Evolutionary conservation across 2,797 vertebrate genomes (phyloP).

Genomic region (Acridotheres tristis): DNA sequence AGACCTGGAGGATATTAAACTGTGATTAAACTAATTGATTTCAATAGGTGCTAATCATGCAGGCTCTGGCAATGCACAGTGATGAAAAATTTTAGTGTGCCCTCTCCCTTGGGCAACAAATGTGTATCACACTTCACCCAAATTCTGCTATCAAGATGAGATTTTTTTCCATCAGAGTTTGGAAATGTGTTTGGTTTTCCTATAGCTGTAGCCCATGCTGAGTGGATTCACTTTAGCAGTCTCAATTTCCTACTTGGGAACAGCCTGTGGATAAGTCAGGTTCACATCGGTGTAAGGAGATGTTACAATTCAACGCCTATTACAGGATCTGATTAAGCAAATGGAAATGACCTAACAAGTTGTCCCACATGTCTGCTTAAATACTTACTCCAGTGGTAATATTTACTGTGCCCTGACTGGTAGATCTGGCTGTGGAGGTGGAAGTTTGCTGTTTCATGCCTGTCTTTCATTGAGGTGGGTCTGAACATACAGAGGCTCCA

Average conservation of each 20-base stretch:
- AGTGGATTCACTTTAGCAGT: not conserved
- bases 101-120: not conserved
- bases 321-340: conserved; percentile 39
- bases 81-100: not conserved
- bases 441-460: not conserved
- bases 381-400: not conserved
- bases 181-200: not conserved
- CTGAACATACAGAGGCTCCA: rapidly evolving
- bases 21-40: conserved; percentile 64
- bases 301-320: not conserved
- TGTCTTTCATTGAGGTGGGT: not conserved
- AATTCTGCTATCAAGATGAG: not conserved
- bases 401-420: not conserved
- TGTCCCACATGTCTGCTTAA: conserved; percentile 29
- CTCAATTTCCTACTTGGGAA: not conserved
- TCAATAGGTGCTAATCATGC: conserved; percentile 49
- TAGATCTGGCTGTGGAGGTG: not conserved
- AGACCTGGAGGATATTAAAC: conserved; percentile 22
- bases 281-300: not conserved
- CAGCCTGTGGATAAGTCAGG: not conserved
- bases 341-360: conserved; percentile 42
- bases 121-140: not conserved
- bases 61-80: not conserved
- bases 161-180: not conserved
- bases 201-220: not conserved